These are phyloP conservation scores for Beaufortia kweichowensis DNA, from an alignment of 2,113 vertebrate species.

Conservation along the genomic window DNA sequence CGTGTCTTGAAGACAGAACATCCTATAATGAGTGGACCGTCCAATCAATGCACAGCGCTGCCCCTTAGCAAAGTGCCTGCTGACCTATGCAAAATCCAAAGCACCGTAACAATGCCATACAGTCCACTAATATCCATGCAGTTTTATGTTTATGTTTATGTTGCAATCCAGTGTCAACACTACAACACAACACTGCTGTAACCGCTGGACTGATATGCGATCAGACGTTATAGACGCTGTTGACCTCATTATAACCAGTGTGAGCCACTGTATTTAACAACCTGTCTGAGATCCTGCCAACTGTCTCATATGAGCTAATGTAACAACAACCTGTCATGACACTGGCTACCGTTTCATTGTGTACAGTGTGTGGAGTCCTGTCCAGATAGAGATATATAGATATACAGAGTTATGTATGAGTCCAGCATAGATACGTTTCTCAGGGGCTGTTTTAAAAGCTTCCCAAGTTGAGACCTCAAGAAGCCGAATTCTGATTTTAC, in stretches of 20 bases:
- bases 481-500: no score
- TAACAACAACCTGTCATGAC: not conserved
- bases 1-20: not conserved
- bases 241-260: conserved; percentile 32
- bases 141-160: conserved; percentile 10
- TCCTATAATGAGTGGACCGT: conserved; percentile 10
- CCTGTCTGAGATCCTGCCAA: not conserved
- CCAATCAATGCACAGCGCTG: conserved; percentile 21
- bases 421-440: no score
- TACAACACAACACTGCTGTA: not conserved
- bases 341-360: not conserved
- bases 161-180: conserved; percentile 22
- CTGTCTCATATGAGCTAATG: not conserved
- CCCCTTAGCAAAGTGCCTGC: conserved; percentile 16
- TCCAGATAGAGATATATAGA: not conserved
- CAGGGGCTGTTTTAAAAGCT: no score
- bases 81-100: conserved; percentile 23
- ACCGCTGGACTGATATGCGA: not conserved
- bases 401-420: no score
- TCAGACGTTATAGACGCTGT: conserved; percentile 20
- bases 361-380: no score
- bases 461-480: no score
- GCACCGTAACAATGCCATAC: not conserved
- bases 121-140: conserved; percentile 26
- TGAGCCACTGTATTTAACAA: not conserved